Evolutionary conservation across 2,888 invertebrate species (phyloP), one percentile per base, ranked within the genome.

Genomic region (Scotopteryx bipunctaria): DNA sequence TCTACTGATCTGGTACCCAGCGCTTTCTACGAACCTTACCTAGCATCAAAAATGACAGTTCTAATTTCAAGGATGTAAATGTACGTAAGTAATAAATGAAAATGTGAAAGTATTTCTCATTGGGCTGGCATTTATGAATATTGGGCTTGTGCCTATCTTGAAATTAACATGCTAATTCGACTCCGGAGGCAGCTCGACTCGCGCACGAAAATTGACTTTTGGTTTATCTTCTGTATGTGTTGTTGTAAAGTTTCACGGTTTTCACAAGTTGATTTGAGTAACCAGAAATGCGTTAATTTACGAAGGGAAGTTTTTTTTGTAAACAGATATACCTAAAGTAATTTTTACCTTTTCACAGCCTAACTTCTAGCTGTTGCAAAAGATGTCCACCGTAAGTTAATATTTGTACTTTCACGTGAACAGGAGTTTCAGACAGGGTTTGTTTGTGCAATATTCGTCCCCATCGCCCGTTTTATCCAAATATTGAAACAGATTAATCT

Each of bases 121-220:
- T 27, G 6, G 19, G 8, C 9, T 33, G 31, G 9, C 9, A 41
- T 14, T 32, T 17, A 25, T 40, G 33, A 33, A 36, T 15, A 42
- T 36, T 29, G 27, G 25, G 29, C 25, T 19, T 21, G 11, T 16
- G 27, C 23, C 21, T 42, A 32, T 38, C 35, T 15, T 31, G 27
- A 31, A 37, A 46, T 46, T 46, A 23, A 46, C 45, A 46, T 48
- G 21, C 27, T 56, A 53, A 53, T 53, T 44, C n/a, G 13, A 5
- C 46, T 32, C 46, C 11, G 40, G 46, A 50, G 42, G 45, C 32
- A 29, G 29, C 27, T 44, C 13, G 17, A 25, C 32, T 37, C 44
- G 32, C 43, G 42, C 46, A 48, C 36, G 31, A 31, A 48, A 49
- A 50, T 57, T 50, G 29, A 43, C 47, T 57, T 50, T 37, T 16